phyloP scores from a whole-genome alignment of 1,140 invertebrate species.

The Hypothenemus hampei region DNA sequence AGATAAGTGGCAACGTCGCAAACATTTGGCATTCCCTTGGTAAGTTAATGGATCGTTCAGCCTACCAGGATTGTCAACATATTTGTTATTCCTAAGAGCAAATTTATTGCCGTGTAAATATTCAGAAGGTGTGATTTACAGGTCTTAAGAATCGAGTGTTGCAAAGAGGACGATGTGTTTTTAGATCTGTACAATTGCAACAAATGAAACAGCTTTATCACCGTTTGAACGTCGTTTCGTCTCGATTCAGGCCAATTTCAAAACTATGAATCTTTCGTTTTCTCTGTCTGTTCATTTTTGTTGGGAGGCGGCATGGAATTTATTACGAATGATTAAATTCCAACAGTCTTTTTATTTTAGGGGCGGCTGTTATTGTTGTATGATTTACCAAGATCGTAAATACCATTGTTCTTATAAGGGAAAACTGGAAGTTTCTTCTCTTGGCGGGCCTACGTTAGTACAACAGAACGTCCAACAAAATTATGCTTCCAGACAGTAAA shows the following conservation, averaged over 20 bases:
- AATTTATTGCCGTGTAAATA: slow-evolving; percentile 26
- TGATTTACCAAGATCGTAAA: slow-evolving; percentile 1
- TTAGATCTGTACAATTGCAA: not conserved
- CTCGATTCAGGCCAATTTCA: no score
- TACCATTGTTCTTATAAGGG: slow-evolving; percentile 4
- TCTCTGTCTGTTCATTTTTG: no score
- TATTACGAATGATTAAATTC: no score
- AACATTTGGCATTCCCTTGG: slow-evolving; percentile 15
- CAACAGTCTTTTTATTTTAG: no score
- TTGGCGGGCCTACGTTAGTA: not conserved
- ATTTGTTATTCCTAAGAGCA: slow-evolving; percentile 24
- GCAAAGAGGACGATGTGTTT: slow-evolving; percentile 7
- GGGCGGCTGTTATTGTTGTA: no score
- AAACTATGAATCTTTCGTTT: no score
- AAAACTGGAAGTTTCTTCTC: not conserved
- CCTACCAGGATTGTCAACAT: slow-evolving; percentile 29
- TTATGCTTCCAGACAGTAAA: slow-evolving; percentile 11
- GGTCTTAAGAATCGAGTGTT: slow-evolving; percentile 14
- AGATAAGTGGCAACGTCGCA: not conserved
- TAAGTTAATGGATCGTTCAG: slow-evolving; percentile 23
- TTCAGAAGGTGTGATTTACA: slow-evolving; percentile 21
- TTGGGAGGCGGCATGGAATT: no score
- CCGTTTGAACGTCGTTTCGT: not conserved
- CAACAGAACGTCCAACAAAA: no score
- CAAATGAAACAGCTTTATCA: slow-evolving; percentile 1